Conservation (phyloP, 2,113 vertebrate species). For the Promerops cafer region DNA sequence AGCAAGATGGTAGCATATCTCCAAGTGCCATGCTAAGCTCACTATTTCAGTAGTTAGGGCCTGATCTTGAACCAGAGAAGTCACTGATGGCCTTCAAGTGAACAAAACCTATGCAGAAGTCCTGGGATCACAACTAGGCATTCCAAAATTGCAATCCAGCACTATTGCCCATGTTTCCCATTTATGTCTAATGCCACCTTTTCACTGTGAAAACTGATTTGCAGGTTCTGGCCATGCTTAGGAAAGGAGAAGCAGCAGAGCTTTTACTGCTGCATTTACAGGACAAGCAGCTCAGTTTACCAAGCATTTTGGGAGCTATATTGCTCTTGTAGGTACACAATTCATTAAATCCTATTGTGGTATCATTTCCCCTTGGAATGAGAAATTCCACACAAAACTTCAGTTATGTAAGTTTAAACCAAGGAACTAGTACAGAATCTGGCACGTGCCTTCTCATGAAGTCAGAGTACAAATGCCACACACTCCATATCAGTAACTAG, state of each 20-base stretch:
- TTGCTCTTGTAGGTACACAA: background rate
- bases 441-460: background rate
- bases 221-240: background rate
- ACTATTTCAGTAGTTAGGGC: background rate
- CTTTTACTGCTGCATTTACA: background rate
- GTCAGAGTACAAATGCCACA: background rate
- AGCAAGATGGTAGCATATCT: background rate
- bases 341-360: background rate
- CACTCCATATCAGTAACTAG: rapidly evolving
- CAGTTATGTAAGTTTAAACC: background rate
- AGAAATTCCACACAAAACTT: background rate
- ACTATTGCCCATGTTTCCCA: background rate
- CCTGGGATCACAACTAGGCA: background rate
- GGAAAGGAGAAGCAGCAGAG: background rate
- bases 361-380: background rate
- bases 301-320: background rate
- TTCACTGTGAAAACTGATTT: background rate
- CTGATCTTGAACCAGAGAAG: background rate
- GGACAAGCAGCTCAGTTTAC: background rate
- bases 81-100: background rate
- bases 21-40: background rate
- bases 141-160: background rate
- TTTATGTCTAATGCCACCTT: background rate
- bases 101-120: background rate
- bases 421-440: background rate